A percentile compares a stretch with the other conserved stretches of the same genome.
These are phyloP conservation scores for Melanostoma mellinum DNA, from an alignment of 2,888 invertebrate species.

Conservation along the genomic window DNA sequence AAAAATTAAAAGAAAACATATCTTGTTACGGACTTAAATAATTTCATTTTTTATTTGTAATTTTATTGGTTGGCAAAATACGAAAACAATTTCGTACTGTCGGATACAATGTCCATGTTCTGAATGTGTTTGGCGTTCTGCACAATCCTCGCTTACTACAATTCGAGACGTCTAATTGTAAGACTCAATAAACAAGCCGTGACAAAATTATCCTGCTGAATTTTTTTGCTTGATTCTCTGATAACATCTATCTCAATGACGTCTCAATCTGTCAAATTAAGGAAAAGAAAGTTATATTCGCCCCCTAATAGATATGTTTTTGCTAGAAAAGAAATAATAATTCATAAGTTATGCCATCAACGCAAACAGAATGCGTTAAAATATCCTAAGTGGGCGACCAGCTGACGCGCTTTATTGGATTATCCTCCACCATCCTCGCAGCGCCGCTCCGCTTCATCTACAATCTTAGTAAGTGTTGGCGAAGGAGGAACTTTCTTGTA, in stretches of 20 bases:
- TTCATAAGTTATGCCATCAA: conserved; percentile 82
- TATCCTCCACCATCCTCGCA: conserved; percentile 54
- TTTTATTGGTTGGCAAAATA: too few species aligned
- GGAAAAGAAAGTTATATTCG: conserved; percentile 20
- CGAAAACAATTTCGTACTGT: too few species aligned
- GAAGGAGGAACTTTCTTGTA: conserved; percentile 58
- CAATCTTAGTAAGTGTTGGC: not conserved
- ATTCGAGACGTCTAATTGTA: too few species aligned
- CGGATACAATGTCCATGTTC: too few species aligned
- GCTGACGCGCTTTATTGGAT: conserved; percentile 80
- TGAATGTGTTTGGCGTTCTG: too few species aligned
- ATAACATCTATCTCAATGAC: conserved; percentile 7
- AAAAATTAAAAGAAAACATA: conserved; percentile 10
- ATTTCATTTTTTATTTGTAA: conserved; percentile 6
- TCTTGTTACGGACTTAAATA: conserved; percentile 37
- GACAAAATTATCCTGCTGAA: not conserved
- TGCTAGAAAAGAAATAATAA: conserved; percentile 75
- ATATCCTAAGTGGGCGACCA: conserved; percentile 81
- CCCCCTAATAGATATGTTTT: conserved; percentile 32
- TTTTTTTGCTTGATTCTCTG: not conserved
- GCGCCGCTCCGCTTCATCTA: not conserved
- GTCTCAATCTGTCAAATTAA: conserved; percentile 34
- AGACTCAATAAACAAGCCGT: not conserved
- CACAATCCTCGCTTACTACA: too few species aligned
- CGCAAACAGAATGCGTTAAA: conserved; percentile 78